A percentile compares a stretch with the other conserved stretches of the same genome.
Conservation (phyloP, 2,113 vertebrate genomes). For the Sebastes fasciatus region DNA sequence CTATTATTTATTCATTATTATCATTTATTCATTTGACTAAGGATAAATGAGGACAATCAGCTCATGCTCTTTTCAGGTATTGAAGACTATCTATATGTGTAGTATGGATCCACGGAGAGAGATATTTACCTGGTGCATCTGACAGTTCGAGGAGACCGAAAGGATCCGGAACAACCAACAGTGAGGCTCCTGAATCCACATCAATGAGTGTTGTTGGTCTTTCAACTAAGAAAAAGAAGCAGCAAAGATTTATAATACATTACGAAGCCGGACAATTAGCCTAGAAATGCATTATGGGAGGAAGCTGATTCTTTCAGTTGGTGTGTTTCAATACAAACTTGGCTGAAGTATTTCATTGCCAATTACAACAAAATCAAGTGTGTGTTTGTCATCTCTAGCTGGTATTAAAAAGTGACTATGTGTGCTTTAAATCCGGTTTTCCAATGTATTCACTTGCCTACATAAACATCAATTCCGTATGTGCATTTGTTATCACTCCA, state of each 20-base stretch:
- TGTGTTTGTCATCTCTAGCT: not conserved
- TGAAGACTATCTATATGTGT: not conserved
- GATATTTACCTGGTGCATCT: slow-evolving; percentile 88
- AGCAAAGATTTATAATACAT: slow-evolving; percentile 6
- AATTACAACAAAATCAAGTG: not conserved
- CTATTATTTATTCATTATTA: slow-evolving; percentile 20
- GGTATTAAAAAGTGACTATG: not conserved
- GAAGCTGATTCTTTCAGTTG: not conserved
- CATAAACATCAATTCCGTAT: not conserved
- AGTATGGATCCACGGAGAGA: not conserved
- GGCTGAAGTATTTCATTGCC: not conserved
- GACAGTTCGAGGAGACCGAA: slow-evolving; percentile 89
- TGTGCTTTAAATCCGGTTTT: not conserved
- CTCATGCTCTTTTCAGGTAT: not conserved
- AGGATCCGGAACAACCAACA: slow-evolving; percentile 90
- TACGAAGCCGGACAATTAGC: not conserved
- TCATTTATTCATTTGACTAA: not conserved
- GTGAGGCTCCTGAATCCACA: slow-evolving; percentile 84
- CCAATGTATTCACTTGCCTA: not conserved
- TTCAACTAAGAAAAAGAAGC: slow-evolving; percentile 59
- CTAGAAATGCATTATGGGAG: not conserved
- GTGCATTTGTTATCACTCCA: not conserved
- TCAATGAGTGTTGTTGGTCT: slow-evolving; percentile 70
- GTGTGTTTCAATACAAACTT: not conserved
- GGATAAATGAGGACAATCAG: not conserved